phyloP scores from a whole-genome alignment of 2,113 vertebrate genomes.

The Syngnathus floridae region DNA sequence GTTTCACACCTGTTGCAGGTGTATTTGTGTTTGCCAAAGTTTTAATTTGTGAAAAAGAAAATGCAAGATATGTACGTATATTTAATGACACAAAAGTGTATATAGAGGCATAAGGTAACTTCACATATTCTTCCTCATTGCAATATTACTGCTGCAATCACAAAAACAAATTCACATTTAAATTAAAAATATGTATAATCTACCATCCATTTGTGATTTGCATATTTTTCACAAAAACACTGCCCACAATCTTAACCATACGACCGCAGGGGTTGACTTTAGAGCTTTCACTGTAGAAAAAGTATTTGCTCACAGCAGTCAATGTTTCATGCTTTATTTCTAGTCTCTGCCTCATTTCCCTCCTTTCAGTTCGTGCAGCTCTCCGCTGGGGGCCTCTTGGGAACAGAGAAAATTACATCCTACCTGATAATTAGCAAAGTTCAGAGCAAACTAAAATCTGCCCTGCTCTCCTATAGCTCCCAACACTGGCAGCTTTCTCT shows the following conservation, averaged over 20 bases:
- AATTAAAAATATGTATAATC: not conserved
- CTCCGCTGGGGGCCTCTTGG: constrained; percentile 62
- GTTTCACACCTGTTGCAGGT: no score
- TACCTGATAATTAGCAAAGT: constrained; percentile 81
- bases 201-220: not conserved
- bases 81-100: no score
- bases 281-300: constrained; percentile 4
- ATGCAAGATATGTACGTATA: no score
- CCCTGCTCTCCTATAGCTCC: constrained; percentile 53
- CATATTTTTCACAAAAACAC: constrained; percentile 6
- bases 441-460: constrained; percentile 71
- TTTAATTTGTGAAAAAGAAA: no score
- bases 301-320: constrained; percentile 39
- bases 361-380: constrained; percentile 50
- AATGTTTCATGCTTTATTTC: constrained; percentile 49
- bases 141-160: not conserved
- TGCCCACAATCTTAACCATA: not conserved
- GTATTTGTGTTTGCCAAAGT: no score
- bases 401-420: constrained; percentile 73
- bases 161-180: not conserved
- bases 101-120: no score
- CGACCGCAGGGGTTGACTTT: not conserved
- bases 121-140: no score
- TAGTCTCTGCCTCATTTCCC: constrained; percentile 49
- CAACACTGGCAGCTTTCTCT: constrained; percentile 70